Base-by-base conservation (phyloP, 2,797 vertebrate genomes). In the Pagetopsis macropterus region DNA sequence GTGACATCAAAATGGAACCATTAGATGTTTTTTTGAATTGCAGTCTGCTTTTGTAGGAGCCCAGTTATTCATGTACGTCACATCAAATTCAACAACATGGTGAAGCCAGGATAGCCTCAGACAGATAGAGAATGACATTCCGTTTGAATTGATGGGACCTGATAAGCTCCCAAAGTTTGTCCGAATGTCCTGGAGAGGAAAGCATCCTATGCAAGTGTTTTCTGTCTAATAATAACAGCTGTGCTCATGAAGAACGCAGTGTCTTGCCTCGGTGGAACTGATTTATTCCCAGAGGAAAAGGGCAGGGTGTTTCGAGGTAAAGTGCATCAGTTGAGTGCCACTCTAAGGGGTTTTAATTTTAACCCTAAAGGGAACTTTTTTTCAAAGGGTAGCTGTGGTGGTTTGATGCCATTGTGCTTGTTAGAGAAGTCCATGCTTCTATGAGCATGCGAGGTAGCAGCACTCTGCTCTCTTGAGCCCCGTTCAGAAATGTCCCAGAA, bases 401-500 rank as follows among this genome's bases (percentile, higher is more conserved):
- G 70, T 84, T 68, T 80, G 75, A 81, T 88, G 81, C 71, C 68
- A 75, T 83, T 85, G 81, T 88, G 79, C 58, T 75, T 48, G 71
- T 70, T 65, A 49, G 65, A 74, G 78, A 81, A 68, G 78, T 54
- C 75, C 69, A 70, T 5, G 70, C 82, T 79, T 84, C 65, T 79
- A 27, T 79, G 79, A 79, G 73, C 71, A 72, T 27, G 72, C 16
- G 69, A 88, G 70, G 82, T 79, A 83, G 85, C 77, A 77, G 70
- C 85, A 76, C 84, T 88, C 78, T 75, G 76, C 76, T 88, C 88
- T 93, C 89, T 88, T 80, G 87, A 91, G 91, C 80, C 79, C 31
- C 15, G 80, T 90, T 92, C 81, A 90, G 88, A 91, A 93, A 89
- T 92, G 88, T 93, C 91, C 86, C 88, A 84, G 80, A 91, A 91